Evolutionary conservation across 2,888 invertebrate genomes (phyloP).

Genomic region (Chloroclysta siterata): DNA sequence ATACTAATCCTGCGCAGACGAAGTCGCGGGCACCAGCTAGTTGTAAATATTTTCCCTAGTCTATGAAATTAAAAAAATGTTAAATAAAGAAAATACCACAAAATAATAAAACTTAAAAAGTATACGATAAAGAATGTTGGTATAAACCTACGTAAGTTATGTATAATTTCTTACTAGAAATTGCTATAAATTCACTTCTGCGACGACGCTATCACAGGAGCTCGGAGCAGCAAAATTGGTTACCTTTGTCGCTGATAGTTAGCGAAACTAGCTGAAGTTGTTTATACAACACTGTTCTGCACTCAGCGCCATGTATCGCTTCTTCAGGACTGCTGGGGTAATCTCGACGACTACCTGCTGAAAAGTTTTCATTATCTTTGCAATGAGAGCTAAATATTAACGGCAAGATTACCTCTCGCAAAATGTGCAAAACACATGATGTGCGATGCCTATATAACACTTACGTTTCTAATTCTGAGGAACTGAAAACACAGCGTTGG

Average conservation of each 20-base stretch:
- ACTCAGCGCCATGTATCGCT: constrained; percentile 50
- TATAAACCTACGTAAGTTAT: neutral
- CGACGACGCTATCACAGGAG: constrained; percentile 39
- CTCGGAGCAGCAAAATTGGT: constrained; percentile 55
- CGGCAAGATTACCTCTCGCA: too few species aligned
- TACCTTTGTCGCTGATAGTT: constrained; percentile 62
- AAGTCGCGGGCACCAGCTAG: too few species aligned
- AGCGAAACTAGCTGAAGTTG: constrained; percentile 67
- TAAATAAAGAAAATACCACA: too few species aligned
- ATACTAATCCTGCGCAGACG: too few species aligned
- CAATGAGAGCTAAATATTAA: too few species aligned
- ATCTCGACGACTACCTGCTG: neutral
- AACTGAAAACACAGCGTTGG: too few species aligned
- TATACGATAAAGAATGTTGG: too few species aligned
- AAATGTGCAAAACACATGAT: neutral
- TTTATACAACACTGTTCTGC: constrained; percentile 65
- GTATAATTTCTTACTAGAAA: neutral
- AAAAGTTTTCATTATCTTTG: neutral
- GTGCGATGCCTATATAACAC: too few species aligned
- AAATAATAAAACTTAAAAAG: too few species aligned
- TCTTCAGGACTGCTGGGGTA: constrained; percentile 24
- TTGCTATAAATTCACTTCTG: constrained; percentile 21
- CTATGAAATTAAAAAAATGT: neutral
- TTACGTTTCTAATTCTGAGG: too few species aligned
- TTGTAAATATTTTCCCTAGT: neutral